Base-by-base conservation (phyloP, 2,797 vertebrate species). In the Trematomus bernacchii region DNA sequence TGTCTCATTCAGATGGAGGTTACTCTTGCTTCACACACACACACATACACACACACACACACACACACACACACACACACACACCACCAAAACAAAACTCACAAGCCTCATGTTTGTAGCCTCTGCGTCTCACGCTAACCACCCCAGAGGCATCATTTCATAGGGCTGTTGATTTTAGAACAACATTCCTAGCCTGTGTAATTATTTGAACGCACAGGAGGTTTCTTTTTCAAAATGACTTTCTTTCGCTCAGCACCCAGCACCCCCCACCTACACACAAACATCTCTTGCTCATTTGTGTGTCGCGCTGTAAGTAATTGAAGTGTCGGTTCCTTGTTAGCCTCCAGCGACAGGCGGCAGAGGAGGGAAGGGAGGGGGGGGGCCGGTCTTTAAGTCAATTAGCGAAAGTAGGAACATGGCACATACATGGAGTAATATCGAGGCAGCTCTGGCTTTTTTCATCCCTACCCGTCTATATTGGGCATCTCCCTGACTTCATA, bases 161-260 rank as follows among this genome's bases (percentile, higher is more conserved):
- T 82, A 84, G 77, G 47, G 67, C 73, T 84, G 86, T 76, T 84
- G 85, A 90, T 88, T 87, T 88, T 87, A 87, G 77, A 91, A 86
- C 80, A 84, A 85, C 88, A 93, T 91, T 91, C 86, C 89, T 82
- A 0, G 23, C 80, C 80, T 78, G 71, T 90, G 85, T 86, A 91
- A 93, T 94, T 91, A 91, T 92, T 86, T 80, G 61, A 91, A 92
- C 87, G 73, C 83, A 87, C 84, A 74, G 80, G 82, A 85, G 78
- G 66, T 89, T 89, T 84, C 72, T 79, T 85, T 90, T 82, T 82
- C 47, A 82, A 68, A 73, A 68, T 81, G 66, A 82, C 76, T 85
- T 84, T 84, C 74, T 68, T 82, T 83, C 14, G 4, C 78, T 15
- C 40, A 4, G 3, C 51, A 50, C 55, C 51, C 43, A 50, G 52